These are phyloP conservation scores for Urocolius indicus DNA, from an alignment of 2,113 vertebrate species.

Conservation along the genomic window DNA sequence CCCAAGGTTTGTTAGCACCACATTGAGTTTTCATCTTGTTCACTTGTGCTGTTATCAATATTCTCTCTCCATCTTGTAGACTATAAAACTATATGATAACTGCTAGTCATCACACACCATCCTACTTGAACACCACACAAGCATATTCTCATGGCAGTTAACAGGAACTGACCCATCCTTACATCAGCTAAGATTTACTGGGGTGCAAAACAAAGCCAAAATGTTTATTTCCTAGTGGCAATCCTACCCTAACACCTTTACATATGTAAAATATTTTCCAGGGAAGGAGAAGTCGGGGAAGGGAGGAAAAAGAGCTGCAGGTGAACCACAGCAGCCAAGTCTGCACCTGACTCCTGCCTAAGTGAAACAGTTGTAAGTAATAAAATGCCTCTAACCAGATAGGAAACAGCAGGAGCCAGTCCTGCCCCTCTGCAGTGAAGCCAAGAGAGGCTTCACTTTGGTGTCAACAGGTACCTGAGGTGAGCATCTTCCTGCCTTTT, in stretches of 20 bases:
- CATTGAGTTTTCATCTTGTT: background rate
- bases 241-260: background rate
- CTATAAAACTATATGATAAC: background rate
- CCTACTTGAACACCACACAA: constrained; percentile 25
- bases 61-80: background rate
- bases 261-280: background rate
- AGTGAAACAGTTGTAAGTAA: too few relatives aligned
- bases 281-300: background rate
- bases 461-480: background rate
- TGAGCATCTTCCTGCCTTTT: background rate
- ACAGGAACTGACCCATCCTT: constrained; percentile 26
- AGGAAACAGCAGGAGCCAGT: background rate
- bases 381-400: background rate
- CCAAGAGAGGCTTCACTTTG: background rate
- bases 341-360: background rate
- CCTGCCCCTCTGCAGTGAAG: background rate
- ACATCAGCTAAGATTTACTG: constrained; percentile 40
- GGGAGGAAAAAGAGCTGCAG: background rate
- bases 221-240: background rate
- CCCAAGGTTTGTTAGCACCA: background rate
- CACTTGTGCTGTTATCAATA: background rate
- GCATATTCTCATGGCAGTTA: constrained; percentile 22
- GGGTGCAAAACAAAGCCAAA: constrained; percentile 45
- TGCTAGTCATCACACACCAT: background rate
- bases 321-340: background rate